Conservation (phyloP, 2,797 vertebrate genomes). For the Holocentrus rufus region DNA sequence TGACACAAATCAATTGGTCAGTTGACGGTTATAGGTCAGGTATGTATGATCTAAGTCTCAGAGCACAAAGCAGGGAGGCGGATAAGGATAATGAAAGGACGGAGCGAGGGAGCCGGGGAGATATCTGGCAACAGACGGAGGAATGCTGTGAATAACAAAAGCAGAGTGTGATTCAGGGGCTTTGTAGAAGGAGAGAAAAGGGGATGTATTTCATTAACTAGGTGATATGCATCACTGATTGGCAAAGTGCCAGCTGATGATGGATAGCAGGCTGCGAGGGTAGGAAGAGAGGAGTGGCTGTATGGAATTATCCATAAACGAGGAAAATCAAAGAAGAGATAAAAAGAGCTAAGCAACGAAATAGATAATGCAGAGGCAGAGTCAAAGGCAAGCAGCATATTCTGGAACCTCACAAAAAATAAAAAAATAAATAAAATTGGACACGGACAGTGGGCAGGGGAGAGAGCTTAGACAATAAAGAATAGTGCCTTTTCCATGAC, state of each 20-base stretch:
- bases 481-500: slow-evolving; percentile 21
- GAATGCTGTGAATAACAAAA: slow-evolving; percentile 38
- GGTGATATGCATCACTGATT: slow-evolving; percentile 60
- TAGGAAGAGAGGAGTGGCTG: slow-evolving; percentile 7
- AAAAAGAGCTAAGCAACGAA: slow-evolving; percentile 26
- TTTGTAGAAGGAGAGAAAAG: slow-evolving; percentile 15
- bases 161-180: not conserved
- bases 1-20: slow-evolving; percentile 32
- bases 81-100: slow-evolving; percentile 10
- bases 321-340: slow-evolving; percentile 40
- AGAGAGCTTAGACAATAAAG: slow-evolving; percentile 43
- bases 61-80: slow-evolving; percentile 6
- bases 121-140: not conserved
- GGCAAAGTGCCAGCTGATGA: slow-evolving; percentile 52
- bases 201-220: slow-evolving; percentile 39
- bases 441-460: slow-evolving; percentile 28
- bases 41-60: slow-evolving; percentile 16
- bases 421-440: slow-evolving; percentile 56
- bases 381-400: slow-evolving; percentile 23
- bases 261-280: slow-evolving; percentile 37
- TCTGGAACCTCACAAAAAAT: slow-evolving; percentile 37
- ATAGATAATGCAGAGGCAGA: slow-evolving; percentile 24
- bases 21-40: slow-evolving; percentile 49
- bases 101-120: not conserved
- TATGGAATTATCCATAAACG: slow-evolving; percentile 14